Evolutionary conservation across 2,113 vertebrate species (phyloP).

Genomic region (Varanus salvator): DNA sequence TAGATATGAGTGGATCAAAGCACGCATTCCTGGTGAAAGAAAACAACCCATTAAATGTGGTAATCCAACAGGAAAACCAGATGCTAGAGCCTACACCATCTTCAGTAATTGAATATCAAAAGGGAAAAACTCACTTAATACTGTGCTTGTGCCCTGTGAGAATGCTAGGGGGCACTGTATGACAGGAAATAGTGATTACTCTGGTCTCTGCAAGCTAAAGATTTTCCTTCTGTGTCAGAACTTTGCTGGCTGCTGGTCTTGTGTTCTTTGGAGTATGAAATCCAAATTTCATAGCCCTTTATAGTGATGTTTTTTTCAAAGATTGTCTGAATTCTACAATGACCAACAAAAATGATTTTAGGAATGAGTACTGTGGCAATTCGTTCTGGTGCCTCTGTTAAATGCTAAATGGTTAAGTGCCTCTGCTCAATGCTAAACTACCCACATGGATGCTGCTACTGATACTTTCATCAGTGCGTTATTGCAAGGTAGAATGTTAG

Average conservation of each 20-base stretch:
- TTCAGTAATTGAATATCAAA: neutral
- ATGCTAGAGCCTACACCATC: neutral
- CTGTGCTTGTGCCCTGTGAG: neutral
- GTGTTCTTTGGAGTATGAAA: neutral
- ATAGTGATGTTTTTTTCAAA: neutral
- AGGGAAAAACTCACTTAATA: neutral
- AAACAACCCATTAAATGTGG: neutral
- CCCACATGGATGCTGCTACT: neutral
- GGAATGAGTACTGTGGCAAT: neutral
- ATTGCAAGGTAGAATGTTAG: neutral
- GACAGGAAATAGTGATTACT: conserved; percentile 57
- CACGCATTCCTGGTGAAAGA: neutral
- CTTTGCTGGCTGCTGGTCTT: neutral
- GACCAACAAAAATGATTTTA: neutral
- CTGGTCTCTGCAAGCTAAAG: neutral
- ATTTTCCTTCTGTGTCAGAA: neutral
- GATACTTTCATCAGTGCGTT: neutral
- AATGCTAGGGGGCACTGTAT: conserved; percentile 73
- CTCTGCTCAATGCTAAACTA: neutral
- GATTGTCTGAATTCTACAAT: neutral
- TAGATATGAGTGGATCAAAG: too few species aligned
- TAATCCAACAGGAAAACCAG: neutral
- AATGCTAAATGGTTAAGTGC: too few species aligned
- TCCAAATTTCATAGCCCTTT: neutral
- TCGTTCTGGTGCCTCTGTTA: neutral